Base-by-base conservation (phyloP, 1,140 invertebrate species). In the Leptopilina boulardi region DNA sequence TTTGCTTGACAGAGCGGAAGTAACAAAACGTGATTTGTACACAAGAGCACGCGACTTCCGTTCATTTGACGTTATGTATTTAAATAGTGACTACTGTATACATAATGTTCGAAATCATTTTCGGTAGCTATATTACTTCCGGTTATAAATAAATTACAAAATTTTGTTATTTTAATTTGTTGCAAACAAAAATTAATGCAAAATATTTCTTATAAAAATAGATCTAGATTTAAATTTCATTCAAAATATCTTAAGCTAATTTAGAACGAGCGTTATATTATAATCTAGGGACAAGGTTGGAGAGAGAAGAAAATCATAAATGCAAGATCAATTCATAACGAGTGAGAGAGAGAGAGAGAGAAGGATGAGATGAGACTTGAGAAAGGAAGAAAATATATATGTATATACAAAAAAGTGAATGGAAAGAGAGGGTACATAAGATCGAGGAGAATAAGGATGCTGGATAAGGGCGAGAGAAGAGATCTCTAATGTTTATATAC, bases 21-120 rank as follows among this genome's bases (percentile, higher is more conserved):
- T 89, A 90, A 89, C 89, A 87, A 88, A 80, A 86, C 82, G 75
- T 74, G 79, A 83, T 83, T 77, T 72, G 73, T 80, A 73, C 42
- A 66, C 74, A 81, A 80, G 81, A 85, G 83, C 84, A 77, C 73
- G 82, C 82, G 80, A 85, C 85, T 89, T 90, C 89, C 89, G 86
- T 80, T 72, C 54, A 44, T 71, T 38, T 38, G 34, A 38, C 34
- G 74, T 73, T 3, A 6, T 2, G 30, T 77, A 78, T 80, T 80
- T 84, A 76, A 79, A 79, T 82, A 75, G 74, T 77, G 79, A 70
- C 79, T 51, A 44, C n/a, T n/a, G n/a, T 15, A 51, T 83, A 84
- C 82, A 80, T 74, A 59, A 70, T 38, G 34, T 71, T 77, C 76
- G 86, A 88, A 88, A 80, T 56, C 38, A 79, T 38, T 80, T 80